Percentiles rank a stretch among this genome's conserved stretches.
phyloP scores from a whole-genome alignment of 2,113 vertebrate genomes.

The Lophochroa leadbeateri region DNA sequence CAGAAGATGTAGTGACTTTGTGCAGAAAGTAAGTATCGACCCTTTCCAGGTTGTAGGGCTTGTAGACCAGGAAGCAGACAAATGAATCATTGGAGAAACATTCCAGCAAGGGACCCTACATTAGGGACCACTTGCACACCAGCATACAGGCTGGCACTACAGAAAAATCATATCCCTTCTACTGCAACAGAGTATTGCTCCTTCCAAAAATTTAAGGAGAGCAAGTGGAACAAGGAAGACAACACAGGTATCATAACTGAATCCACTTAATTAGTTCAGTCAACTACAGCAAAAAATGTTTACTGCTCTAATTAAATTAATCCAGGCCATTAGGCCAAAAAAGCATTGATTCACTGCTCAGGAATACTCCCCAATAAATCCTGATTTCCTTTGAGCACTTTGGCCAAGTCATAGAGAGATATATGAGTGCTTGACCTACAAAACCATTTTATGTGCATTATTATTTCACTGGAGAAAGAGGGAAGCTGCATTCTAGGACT shows the following conservation, averaged over 20 bases:
- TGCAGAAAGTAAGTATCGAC: not conserved
- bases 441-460: not conserved
- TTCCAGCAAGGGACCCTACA: not conserved
- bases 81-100: not conserved
- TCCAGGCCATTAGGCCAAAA: not conserved
- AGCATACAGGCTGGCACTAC: not conserved
- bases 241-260: not conserved
- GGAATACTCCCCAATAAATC: not conserved
- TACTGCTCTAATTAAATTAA: conserved; percentile 15
- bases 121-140: not conserved
- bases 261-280: not conserved
- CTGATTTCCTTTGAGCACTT: not conserved
- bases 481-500: not conserved
- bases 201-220: not conserved
- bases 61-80: not conserved
- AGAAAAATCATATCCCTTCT: not conserved
- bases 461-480: not conserved
- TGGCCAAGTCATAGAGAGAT: not conserved
- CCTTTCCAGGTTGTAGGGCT: not conserved
- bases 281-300: not conserved
- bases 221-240: not conserved
- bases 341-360: not conserved
- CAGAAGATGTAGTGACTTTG: not conserved
- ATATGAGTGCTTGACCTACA: not conserved
- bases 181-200: not conserved